These are phyloP conservation scores for Erebia ligea DNA, from an alignment of 2,888 invertebrate genomes.

Conservation along the genomic window DNA sequence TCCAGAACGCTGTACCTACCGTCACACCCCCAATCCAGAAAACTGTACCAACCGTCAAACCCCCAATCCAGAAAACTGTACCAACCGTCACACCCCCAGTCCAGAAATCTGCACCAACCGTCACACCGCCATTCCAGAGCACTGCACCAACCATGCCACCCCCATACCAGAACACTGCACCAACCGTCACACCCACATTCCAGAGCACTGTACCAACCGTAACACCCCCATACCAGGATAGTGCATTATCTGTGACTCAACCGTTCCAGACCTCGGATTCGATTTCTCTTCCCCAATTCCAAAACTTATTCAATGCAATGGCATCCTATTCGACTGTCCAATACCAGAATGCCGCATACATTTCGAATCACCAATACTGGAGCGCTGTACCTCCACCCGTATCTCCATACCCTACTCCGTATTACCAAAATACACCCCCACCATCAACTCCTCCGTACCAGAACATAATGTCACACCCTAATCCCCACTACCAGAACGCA, in stretches of 20 bases:
- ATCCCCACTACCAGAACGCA: neutral
- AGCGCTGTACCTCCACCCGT: neutral
- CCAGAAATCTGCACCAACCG: neutral
- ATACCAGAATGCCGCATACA: neutral
- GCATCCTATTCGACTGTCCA: neutral
- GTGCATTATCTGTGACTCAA: too few species aligned
- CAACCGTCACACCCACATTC: neutral
- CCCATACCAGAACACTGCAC: neutral
- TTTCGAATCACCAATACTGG: neutral
- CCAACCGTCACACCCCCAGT: neutral
- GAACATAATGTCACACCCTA: neutral
- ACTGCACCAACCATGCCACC: neutral
- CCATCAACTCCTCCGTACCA: neutral
- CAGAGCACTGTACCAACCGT: too few species aligned
- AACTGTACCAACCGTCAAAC: neutral
- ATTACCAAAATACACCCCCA: neutral
- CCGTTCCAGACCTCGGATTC: too few species aligned
- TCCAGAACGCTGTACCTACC: neutral
- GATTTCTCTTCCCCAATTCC: too few species aligned
- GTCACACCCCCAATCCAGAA: neutral
- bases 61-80: neutral
- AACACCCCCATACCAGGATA: too few species aligned
- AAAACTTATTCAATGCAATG: too few species aligned
- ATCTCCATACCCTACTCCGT: neutral
- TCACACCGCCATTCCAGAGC: neutral